Evolutionary conservation across 2,888 invertebrate genomes (phyloP).

Genomic region (Hybos culiciformis): DNA sequence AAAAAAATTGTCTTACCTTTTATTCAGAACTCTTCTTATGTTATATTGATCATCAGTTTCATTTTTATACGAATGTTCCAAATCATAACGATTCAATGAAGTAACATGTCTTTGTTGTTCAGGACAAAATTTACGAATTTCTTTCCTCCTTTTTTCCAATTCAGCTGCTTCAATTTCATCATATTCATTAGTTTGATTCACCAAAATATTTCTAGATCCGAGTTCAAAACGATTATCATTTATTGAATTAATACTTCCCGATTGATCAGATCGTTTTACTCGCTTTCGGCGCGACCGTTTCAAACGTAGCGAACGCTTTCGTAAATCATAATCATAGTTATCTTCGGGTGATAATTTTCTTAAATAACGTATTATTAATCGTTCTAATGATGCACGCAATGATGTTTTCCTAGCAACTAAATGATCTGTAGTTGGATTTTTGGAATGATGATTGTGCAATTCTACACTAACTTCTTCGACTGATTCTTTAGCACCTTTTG

Average conservation of each 20-base stretch:
- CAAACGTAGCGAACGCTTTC: slow-evolving; percentile 8
- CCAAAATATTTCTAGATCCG: slow-evolving; percentile 9
- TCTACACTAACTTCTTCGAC: not conserved
- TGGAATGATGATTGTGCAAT: not conserved
- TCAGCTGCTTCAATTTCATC: slow-evolving; percentile 4
- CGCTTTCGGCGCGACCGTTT: slow-evolving; percentile 9
- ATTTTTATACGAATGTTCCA: slow-evolving; percentile 17
- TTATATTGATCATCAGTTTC: slow-evolving; percentile 25
- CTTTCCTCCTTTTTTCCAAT: slow-evolving; percentile 3
- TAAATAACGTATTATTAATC: slow-evolving; percentile 19
- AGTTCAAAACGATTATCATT: slow-evolving; percentile 6
- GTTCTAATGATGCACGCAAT: slow-evolving; percentile 18
- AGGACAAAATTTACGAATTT: slow-evolving; percentile 9
- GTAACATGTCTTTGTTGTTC: slow-evolving; percentile 16
- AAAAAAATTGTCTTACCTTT: slow-evolving; percentile 35
- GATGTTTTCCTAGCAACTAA: slow-evolving; percentile 14
- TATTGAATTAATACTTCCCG: not conserved
- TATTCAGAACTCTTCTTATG: slow-evolving; percentile 39
- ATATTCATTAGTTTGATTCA: not conserved
- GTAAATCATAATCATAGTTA: slow-evolving; percentile 11
- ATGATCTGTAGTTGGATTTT: slow-evolving; percentile 6
- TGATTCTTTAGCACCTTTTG: not conserved
- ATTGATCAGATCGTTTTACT: not conserved
- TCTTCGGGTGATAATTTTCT: slow-evolving; percentile 17
- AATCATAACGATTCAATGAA: slow-evolving; percentile 17